Percentiles rank a stretch among this genome's conserved stretches.
phyloP scores from a whole-genome alignment of 1,140 invertebrate genomes.

The Zaprionus vittiger region DNA sequence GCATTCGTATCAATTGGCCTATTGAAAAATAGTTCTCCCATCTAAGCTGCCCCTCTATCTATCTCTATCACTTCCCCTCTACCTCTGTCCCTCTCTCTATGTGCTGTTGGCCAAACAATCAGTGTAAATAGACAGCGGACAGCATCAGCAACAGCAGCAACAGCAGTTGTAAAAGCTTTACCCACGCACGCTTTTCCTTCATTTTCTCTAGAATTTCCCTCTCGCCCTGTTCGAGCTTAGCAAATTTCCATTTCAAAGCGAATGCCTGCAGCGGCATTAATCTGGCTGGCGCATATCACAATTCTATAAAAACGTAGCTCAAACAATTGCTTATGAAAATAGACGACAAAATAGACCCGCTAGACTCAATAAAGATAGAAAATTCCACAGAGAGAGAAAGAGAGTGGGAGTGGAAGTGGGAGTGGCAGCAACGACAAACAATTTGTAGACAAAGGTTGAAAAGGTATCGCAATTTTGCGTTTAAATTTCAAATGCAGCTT shows the following conservation, averaged over 20 bases:
- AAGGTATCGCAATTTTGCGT: neutral
- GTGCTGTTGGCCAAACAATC: conserved; percentile 5
- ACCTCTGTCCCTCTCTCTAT: neutral
- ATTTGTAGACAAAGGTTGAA: neutral
- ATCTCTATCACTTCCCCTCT: neutral
- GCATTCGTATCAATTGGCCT: conserved; percentile 19
- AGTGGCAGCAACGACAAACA: neutral
- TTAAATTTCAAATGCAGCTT: neutral
- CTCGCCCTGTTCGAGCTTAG: conserved; percentile 6
- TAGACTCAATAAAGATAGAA: neutral
- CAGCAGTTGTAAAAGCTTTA: conserved; percentile 7
- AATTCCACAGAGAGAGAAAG: conserved; percentile 3
- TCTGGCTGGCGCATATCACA: conserved; percentile 29
- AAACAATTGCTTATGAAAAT: conserved; percentile 59
- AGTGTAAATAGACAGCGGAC: neutral
- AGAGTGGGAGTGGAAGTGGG: neutral
- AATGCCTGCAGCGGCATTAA: conserved; percentile 31
- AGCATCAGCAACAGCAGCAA: neutral
- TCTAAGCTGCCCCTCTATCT: neutral
- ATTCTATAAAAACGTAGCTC: conserved; percentile 30
- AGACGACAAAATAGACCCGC: conserved; percentile 11
- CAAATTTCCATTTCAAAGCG: conserved; percentile 71
- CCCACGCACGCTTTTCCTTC: neutral
- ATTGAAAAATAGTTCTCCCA: conserved; percentile 17
- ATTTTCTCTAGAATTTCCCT: conserved; percentile 41